Evolutionary conservation across 2,888 invertebrate species (phyloP).

Genomic region (Apocheima hispidaria): DNA sequence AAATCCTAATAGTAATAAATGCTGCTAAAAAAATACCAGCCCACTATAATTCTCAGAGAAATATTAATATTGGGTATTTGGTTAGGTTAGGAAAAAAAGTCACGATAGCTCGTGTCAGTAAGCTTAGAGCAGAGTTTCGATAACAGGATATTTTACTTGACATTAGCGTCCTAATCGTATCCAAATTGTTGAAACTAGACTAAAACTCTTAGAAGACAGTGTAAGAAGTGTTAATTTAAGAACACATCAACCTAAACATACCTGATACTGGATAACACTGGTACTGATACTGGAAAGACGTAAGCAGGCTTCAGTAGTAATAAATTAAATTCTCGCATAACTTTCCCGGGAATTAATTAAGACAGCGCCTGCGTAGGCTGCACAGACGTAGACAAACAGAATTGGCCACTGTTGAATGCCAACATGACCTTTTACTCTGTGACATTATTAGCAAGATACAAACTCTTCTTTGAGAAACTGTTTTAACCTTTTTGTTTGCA

Average conservation of each 20-base stretch:
- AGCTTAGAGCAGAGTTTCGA: no score
- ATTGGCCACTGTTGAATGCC: slow-evolving; percentile 44
- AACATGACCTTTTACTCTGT: slow-evolving; percentile 48
- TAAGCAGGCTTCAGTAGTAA: not conserved
- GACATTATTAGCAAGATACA: slow-evolving; percentile 10
- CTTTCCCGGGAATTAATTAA: slow-evolving; percentile 2
- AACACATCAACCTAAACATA: not conserved
- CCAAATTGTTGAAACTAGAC: no score
- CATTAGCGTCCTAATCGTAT: no score
- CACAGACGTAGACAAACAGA: slow-evolving; percentile 29
- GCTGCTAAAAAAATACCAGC: not conserved
- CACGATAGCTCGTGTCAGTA: no score
- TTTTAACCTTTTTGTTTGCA: not conserved
- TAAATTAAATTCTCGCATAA: slow-evolving; percentile 1
- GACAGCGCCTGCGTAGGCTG: slow-evolving; percentile 12
- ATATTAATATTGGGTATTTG: no score
- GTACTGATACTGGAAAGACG: no score
- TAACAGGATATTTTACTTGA: no score
- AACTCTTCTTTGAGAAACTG: not conserved
- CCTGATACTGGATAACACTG: no score
- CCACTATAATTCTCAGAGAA: not conserved
- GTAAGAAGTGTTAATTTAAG: not conserved
- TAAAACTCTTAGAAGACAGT: no score
- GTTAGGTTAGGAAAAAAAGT: no score
- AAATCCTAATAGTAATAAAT: not conserved